Evolutionary conservation across 2,888 invertebrate species (phyloP), one percentile per base, ranked within the genome.

Genomic region (Desoria tigrina): DNA sequence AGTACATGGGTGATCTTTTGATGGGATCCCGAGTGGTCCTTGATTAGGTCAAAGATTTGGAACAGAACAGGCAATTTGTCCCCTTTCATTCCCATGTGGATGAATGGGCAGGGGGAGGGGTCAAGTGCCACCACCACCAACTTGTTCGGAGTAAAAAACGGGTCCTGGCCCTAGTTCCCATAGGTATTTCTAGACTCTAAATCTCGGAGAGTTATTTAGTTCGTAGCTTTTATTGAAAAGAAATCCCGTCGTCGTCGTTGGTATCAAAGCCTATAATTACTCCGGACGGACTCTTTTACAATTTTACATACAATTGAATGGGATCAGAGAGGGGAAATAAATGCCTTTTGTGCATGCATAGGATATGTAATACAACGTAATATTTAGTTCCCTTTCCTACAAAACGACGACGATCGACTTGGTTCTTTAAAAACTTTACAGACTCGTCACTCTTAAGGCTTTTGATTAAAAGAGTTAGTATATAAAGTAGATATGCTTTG

Each of bases 1-100:
- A 28, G 32, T 60, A 60, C 65, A 65, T 69, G 63, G 65, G 69
- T 63, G 69, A 65, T 55, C 65, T 60, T 61, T 63, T 65, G 62
- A 62, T 65, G 59, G 65, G 53, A 60, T 50, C 63, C 60, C 62
- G 60, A 45, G 45, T 21, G 65, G 63, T 63, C 65, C 65, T 65
- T 63, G 63, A 69, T 69, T 69, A 69, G 58, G 45, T 45, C 45
- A 16, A 16, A 16, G 45, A 45, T 45, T 45, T 45, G 45, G 45
- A 45, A 45, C 21, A 45, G 45, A 45, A 45, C 45, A 45, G 45
- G 45, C 45, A 45, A 45, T 45, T 45, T 45, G 45, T 45, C 45
- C 45, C 21, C n/a, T 9, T 7, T 32, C 32, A 32, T 32, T 7
- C 32, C 32, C n/a, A n/a, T n/a, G 11, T 32, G 6, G 6, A 32